Evolutionary conservation across 2,113 vertebrate genomes (phyloP).

Genomic region (Muscicapa adusta): DNA sequence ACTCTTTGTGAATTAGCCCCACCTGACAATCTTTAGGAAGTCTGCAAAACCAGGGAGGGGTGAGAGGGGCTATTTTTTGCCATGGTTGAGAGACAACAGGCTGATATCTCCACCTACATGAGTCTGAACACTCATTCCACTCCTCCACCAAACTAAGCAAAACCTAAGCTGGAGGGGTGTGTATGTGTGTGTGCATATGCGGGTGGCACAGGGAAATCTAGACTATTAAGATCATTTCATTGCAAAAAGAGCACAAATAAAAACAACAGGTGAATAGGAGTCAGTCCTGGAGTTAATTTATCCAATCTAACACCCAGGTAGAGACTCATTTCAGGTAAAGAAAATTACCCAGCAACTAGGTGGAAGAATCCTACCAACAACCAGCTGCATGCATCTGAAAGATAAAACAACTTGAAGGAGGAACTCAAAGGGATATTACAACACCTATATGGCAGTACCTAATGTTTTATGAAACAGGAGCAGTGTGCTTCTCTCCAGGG

Average conservation of each 20-base stretch:
- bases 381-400: neutral
- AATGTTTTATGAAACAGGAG: neutral
- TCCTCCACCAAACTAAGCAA: neutral
- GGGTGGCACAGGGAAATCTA: slow-evolving; percentile 9
- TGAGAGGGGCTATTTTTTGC: neutral
- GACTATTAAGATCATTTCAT: neutral
- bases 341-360: neutral
- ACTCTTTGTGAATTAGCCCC: neutral
- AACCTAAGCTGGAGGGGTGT: neutral
- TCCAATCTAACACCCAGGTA: neutral
- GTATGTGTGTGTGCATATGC: neutral
- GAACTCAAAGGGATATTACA: neutral
- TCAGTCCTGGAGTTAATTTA: neutral
- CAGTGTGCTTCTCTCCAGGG: neutral
- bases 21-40: slow-evolving; percentile 23
- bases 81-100: neutral
- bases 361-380: neutral
- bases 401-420: neutral
- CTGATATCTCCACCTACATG: neutral
- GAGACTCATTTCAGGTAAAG: neutral
- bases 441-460: neutral
- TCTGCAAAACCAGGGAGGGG: neutral
- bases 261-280: slow-evolving; percentile 34
- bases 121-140: neutral
- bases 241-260: slow-evolving; percentile 22